Percentiles rank a stretch among this genome's conserved stretches.
phyloP scores from a whole-genome alignment of 2,113 vertebrate species.

The Charadrius vociferus region DNA sequence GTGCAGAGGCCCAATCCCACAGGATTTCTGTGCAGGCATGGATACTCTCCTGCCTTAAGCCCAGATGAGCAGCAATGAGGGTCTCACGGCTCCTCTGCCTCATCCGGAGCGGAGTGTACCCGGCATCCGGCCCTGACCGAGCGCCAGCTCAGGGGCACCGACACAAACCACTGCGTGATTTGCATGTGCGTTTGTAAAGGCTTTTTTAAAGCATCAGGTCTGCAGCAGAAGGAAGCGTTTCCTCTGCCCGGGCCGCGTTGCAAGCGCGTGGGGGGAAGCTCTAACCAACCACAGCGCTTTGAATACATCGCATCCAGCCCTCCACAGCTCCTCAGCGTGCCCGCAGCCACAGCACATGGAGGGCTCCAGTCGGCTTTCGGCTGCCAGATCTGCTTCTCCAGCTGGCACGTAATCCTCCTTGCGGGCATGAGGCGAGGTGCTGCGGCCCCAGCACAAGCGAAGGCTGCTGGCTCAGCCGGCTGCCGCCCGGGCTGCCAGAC shows the following conservation, averaged over 20 bases:
- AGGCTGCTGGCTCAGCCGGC: background rate
- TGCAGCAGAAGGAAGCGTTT: background rate
- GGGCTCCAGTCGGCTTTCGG: background rate
- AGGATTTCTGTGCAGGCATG: rapidly evolving
- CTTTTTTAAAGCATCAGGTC: background rate
- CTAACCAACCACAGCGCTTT: background rate
- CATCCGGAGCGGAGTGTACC: rapidly evolving
- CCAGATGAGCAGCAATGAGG: background rate
- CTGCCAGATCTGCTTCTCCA: background rate
- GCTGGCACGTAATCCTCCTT: rapidly evolving
- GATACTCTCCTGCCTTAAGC: background rate
- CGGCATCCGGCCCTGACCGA: rapidly evolving
- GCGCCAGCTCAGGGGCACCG: background rate
- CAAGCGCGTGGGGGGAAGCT: background rate
- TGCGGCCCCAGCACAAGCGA: rapidly evolving
- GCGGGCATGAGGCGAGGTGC: background rate
- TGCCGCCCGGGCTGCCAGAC: rapidly evolving
- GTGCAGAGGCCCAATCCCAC: rapidly evolving
- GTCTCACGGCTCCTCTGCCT: background rate
- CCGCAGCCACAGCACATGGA: background rate
- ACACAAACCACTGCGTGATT: background rate
- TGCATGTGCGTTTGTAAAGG: background rate
- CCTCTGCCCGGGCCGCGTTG: background rate
- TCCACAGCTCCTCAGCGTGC: background rate
- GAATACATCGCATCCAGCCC: background rate